Percentiles rank a stretch among this genome's conserved stretches.
Conservation (phyloP, 2,113 vertebrate genomes). For the Leptocoma aspasia region DNA sequence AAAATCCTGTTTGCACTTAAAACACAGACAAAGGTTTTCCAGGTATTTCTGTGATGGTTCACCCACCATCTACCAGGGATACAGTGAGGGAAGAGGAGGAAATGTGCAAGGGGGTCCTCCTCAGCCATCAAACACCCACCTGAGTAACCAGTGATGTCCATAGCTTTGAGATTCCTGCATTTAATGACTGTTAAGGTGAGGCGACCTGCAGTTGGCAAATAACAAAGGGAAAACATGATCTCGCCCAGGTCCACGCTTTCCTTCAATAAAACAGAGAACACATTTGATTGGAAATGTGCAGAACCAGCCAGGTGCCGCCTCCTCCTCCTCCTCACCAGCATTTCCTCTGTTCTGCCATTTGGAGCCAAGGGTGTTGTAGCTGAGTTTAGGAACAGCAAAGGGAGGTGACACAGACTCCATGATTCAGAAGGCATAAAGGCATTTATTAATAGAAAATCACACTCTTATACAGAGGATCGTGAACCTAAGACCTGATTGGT, state of each 20-base stretch:
- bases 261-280: constrained; percentile 77
- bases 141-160: constrained; percentile 99
- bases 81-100: neutral
- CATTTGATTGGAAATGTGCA: neutral
- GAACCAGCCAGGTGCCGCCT: neutral
- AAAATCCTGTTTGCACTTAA: neutral
- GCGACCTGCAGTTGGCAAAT: constrained; percentile 94
- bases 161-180: constrained; percentile 98
- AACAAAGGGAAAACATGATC: constrained; percentile 99
- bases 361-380: no score
- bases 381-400: no score
- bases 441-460: no score
- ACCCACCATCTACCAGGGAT: neutral
- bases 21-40: neutral
- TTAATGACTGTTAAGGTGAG: constrained; percentile 98
- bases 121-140: constrained; percentile 66
- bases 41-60: neutral
- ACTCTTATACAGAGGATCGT: no score
- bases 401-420: no score
- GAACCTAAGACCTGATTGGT: no score
- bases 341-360: neutral
- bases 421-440: no score
- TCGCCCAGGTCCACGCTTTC: constrained; percentile 98
- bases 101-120: neutral
- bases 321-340: neutral